Evolutionary conservation across 2,888 invertebrate species (phyloP).

Genomic region (Thera britannica): DNA sequence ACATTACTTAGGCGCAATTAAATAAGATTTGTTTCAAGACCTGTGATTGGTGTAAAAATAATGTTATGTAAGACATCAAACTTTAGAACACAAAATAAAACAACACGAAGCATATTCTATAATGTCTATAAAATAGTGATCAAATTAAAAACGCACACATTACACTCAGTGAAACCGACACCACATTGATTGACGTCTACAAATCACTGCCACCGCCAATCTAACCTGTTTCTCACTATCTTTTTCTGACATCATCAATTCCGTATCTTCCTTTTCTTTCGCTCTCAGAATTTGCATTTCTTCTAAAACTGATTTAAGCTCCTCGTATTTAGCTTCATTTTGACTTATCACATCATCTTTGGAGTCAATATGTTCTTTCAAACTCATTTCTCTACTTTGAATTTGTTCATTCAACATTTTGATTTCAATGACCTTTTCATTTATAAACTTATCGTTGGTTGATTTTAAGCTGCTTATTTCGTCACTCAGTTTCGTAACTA

Average conservation of each 20-base stretch:
- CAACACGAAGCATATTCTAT: background rate
- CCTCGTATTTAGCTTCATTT: constrained; percentile 49
- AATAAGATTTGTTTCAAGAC: background rate
- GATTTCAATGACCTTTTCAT: constrained; percentile 57
- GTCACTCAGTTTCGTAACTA: constrained; percentile 49
- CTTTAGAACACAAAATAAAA: background rate
- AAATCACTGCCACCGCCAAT: constrained; percentile 46
- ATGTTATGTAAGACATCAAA: background rate
- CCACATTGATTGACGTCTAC: constrained; percentile 33
- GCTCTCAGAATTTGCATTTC: constrained; percentile 52
- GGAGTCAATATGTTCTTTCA: constrained; percentile 47
- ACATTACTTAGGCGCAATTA: background rate
- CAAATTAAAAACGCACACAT: constrained; percentile 5
- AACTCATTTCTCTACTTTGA: constrained; percentile 45
- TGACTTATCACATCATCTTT: constrained; percentile 55
- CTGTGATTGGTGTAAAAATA: background rate
- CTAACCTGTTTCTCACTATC: constrained; percentile 72
- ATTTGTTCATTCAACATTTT: constrained; percentile 55
- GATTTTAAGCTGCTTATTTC: constrained; percentile 54
- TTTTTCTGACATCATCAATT: constrained; percentile 53
- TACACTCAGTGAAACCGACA: constrained; percentile 29
- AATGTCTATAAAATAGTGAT: constrained; percentile 1
- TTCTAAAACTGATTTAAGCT: constrained; percentile 55
- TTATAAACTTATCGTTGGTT: constrained; percentile 50
- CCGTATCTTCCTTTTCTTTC: constrained; percentile 63